A percentile compares a stretch with the other conserved stretches of the same genome.
phyloP scores from a whole-genome alignment of 2,797 vertebrate genomes.

The Malacoraja senta region DNA sequence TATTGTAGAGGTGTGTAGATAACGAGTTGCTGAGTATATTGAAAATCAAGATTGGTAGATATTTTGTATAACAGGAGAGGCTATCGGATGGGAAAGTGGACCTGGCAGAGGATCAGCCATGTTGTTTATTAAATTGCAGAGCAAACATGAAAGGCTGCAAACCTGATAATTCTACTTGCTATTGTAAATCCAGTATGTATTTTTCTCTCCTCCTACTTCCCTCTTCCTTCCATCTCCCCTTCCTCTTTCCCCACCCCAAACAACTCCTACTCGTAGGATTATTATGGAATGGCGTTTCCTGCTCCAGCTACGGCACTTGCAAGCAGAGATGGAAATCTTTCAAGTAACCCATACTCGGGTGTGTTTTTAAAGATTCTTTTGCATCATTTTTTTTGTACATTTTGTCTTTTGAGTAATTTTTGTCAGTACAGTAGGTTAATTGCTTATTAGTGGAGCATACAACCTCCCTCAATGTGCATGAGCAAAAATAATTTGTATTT shows the following conservation, averaged over 20 bases:
- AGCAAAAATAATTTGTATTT: too few relatives aligned
- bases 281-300: constrained; percentile 95
- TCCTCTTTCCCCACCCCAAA: too few relatives aligned
- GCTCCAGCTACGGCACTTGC: constrained; percentile 79
- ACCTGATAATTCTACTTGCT: too few relatives aligned
- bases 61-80: too few relatives aligned
- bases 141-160: too few relatives aligned
- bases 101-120: too few relatives aligned
- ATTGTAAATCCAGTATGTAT: not conserved
- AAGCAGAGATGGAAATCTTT: constrained; percentile 79
- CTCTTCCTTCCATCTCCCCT: constrained; percentile 43
- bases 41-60: too few relatives aligned
- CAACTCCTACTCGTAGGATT: constrained; percentile 65
- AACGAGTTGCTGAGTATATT: too few relatives aligned
- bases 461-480: not conserved
- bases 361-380: constrained; percentile 41
- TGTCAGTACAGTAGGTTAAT: not conserved
- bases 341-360: constrained; percentile 93
- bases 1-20: too few relatives aligned
- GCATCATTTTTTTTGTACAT: not conserved
- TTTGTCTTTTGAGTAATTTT: not conserved
- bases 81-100: too few relatives aligned
- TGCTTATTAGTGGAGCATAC: not conserved
- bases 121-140: too few relatives aligned
- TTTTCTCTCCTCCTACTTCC: not conserved